Conservation (phyloP, 1,140 invertebrate species). For the Calosoma granatense region DNA sequence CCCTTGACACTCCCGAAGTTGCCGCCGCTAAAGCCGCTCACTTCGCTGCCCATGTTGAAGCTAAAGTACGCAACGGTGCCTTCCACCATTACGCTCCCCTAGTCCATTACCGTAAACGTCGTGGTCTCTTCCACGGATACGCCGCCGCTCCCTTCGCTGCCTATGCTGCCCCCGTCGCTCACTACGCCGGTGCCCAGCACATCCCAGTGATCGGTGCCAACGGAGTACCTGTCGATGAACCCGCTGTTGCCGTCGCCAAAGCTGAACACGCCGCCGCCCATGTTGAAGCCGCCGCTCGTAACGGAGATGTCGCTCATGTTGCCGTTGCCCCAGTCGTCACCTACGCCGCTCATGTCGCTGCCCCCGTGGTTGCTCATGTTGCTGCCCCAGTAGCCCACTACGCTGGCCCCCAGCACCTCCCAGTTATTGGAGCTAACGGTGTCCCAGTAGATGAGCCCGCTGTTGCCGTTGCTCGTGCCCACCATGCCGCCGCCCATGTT, state of each 20-base stretch:
- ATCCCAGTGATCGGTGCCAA: constrained; percentile 19
- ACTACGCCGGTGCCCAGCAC: constrained; percentile 17
- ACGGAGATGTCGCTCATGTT: constrained; percentile 7
- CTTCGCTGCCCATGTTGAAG: constrained; percentile 44
- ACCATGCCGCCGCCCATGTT: background rate
- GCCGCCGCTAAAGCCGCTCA: constrained; percentile 42
- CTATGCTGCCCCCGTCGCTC: constrained; percentile 8
- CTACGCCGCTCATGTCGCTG: background rate
- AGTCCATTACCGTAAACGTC: constrained; percentile 4
- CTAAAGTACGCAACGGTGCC: constrained; percentile 31
- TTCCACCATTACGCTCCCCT: constrained; percentile 16
- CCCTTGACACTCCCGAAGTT: constrained; percentile 13
- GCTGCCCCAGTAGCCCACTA: background rate
- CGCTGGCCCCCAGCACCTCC: background rate
- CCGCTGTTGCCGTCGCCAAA: constrained; percentile 44
- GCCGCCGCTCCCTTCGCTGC: constrained; percentile 23
- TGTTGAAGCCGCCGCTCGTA: constrained; percentile 11
- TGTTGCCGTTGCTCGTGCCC: constrained; percentile 18
- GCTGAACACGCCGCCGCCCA: constrained; percentile 40
- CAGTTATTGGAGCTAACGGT: constrained; percentile 24
- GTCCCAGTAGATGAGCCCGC: constrained; percentile 31
- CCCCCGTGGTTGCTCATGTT: background rate
- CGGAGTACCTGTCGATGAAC: constrained; percentile 35
- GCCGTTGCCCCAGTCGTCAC: constrained; percentile 1
- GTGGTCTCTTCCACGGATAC: constrained; percentile 17